Conservation (phyloP, 2,797 vertebrate genomes). For the Kryptopterus vitreolus region DNA sequence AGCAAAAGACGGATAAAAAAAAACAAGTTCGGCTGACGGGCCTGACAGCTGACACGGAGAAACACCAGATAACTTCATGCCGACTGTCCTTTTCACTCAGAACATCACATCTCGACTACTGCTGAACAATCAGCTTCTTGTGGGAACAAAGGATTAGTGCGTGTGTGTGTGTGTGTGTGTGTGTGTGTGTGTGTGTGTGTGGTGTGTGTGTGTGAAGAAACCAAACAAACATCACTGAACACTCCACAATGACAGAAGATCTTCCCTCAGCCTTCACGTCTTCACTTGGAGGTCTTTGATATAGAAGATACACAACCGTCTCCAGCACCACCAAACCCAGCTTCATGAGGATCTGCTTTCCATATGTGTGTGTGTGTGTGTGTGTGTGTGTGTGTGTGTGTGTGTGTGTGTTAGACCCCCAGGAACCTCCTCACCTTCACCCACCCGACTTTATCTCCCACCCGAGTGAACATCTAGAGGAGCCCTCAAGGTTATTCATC, state of each 20-base stretch:
- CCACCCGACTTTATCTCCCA: too few relatives aligned
- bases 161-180: neutral
- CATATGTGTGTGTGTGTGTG: too few relatives aligned
- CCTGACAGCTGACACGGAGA: conserved; percentile 17
- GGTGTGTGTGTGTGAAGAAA: neutral
- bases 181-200: neutral
- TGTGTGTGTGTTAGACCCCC: too few relatives aligned
- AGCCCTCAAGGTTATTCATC: too few relatives aligned
- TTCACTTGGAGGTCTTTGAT: neutral
- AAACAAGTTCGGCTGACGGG: conserved; percentile 18
- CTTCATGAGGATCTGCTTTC: too few relatives aligned
- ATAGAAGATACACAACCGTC: too few relatives aligned
- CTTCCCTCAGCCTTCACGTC: neutral
- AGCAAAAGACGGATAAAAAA: conserved; percentile 39
- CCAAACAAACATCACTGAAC: neutral
- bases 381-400: too few relatives aligned
- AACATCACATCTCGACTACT: neutral
- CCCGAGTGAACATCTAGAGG: too few relatives aligned
- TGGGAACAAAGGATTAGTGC: neutral
- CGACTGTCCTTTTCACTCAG: conserved; percentile 2
- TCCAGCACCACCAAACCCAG: too few relatives aligned
- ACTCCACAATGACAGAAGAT: neutral
- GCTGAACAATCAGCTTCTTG: neutral
- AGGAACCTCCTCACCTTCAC: too few relatives aligned
- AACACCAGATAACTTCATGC: conserved; percentile 1